phyloP scores from a whole-genome alignment of 2,797 vertebrate species.

The Megalops cyprinoides region DNA sequence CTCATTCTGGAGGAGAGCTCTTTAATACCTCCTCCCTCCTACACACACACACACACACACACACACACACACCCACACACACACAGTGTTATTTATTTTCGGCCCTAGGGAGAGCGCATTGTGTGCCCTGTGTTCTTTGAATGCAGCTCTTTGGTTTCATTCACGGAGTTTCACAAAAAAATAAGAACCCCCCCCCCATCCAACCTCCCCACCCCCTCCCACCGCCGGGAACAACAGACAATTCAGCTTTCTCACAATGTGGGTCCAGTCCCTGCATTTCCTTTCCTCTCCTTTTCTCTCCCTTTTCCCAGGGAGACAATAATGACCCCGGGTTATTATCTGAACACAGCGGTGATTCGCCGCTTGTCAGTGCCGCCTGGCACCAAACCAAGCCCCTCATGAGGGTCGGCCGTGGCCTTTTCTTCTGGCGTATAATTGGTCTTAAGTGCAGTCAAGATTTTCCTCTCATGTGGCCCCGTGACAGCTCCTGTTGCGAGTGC shows the following conservation, averaged over 20 bases:
- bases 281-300: conserved; percentile 18
- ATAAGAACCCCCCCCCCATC: conserved; percentile 15
- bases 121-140: background rate
- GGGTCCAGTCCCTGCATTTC: conserved; percentile 12
- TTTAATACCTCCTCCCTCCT: no score
- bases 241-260: conserved; percentile 32
- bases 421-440: conserved; percentile 9
- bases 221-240: conserved; percentile 32
- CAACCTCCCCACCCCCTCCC: conserved; percentile 14
- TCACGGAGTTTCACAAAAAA: conserved; percentile 24
- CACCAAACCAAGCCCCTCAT: conserved; percentile 22
- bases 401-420: background rate
- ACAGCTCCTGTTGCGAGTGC: background rate
- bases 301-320: conserved; percentile 37
- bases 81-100: background rate
- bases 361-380: conserved; percentile 33
- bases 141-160: conserved; percentile 28
- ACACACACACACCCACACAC: background rate
- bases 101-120: conserved; percentile 13
- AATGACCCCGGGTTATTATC: conserved; percentile 41
- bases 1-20: background rate
- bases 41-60: background rate
- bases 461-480: background rate
- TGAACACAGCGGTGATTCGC: conserved; percentile 11
- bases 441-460: conserved; percentile 16